Percentiles rank a stretch among this genome's conserved stretches.
Evolutionary conservation across 2,797 vertebrate genomes (phyloP).

Genomic region (Scyliorhinus canicula): DNA sequence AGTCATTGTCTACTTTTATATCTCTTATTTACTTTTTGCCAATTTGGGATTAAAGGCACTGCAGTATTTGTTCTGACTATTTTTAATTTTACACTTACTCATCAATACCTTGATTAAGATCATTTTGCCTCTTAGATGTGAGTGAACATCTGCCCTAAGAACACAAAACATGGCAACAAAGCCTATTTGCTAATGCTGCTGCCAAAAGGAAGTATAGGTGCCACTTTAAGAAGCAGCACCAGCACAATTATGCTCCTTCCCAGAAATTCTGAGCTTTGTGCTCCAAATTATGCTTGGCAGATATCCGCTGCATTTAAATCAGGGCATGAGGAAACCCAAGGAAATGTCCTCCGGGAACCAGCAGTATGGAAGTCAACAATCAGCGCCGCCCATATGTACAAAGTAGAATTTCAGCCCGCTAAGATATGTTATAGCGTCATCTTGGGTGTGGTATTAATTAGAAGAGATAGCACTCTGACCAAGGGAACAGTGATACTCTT

Average conservation of each 20-base stretch:
- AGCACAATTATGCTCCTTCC: background rate
- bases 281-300: background rate
- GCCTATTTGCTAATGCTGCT: background rate
- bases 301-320: background rate
- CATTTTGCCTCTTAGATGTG: background rate
- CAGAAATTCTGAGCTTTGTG: background rate
- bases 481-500: background rate
- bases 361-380: background rate
- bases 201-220: background rate
- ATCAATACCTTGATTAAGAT: background rate
- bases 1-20: background rate
- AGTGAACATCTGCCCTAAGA: background rate
- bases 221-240: background rate
- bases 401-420: background rate
- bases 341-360: background rate
- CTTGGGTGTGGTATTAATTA: background rate
- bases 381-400: background rate
- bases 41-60: background rate
- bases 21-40: background rate
- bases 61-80: background rate
- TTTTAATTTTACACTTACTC: background rate
- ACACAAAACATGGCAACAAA: background rate
- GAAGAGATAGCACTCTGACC: background rate
- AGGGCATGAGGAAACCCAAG: background rate
- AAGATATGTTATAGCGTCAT: background rate